Conservation (phyloP, 2,888 invertebrate species). For the Ennomos quercinarius region DNA sequence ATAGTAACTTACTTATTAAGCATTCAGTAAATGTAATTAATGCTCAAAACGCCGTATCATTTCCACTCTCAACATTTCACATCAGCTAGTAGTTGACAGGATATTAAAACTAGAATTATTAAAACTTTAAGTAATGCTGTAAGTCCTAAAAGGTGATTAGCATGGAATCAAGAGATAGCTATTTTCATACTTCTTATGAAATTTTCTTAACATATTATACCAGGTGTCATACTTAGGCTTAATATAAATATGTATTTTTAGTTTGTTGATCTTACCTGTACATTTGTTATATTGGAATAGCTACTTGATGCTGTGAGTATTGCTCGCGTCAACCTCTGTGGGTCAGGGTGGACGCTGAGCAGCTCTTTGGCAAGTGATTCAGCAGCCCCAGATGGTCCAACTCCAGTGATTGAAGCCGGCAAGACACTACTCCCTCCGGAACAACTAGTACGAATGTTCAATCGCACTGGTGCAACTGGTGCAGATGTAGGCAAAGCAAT, state of each 20-base stretch:
- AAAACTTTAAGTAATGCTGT: too few species aligned
- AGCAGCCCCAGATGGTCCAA: constrained; percentile 70
- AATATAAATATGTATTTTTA: background rate
- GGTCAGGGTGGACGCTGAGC: constrained; percentile 77
- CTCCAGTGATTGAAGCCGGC: constrained; percentile 64
- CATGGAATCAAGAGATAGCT: too few species aligned
- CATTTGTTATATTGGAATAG: constrained; percentile 73
- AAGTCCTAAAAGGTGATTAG: too few species aligned
- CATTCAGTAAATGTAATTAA: too few species aligned
- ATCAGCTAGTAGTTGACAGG: too few species aligned
- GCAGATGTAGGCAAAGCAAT: constrained; percentile 56
- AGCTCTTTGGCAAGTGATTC: constrained; percentile 75
- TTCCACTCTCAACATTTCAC: too few species aligned
- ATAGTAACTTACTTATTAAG: too few species aligned
- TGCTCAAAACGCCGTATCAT: too few species aligned
- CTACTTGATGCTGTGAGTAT: constrained; percentile 84
- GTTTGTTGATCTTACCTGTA: constrained; percentile 62
- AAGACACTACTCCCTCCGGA: constrained; percentile 69
- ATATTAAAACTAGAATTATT: too few species aligned
- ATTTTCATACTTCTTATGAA: too few species aligned
- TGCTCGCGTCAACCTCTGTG: constrained; percentile 81
- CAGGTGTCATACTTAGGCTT: too few species aligned
- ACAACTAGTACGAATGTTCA: constrained; percentile 69
- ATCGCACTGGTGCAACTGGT: constrained; percentile 60
- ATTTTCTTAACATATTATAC: too few species aligned